Percentiles rank a stretch among this genome's conserved stretches.
phyloP scores from a whole-genome alignment of 2,797 vertebrate species.

The Smutsia temminckii region DNA sequence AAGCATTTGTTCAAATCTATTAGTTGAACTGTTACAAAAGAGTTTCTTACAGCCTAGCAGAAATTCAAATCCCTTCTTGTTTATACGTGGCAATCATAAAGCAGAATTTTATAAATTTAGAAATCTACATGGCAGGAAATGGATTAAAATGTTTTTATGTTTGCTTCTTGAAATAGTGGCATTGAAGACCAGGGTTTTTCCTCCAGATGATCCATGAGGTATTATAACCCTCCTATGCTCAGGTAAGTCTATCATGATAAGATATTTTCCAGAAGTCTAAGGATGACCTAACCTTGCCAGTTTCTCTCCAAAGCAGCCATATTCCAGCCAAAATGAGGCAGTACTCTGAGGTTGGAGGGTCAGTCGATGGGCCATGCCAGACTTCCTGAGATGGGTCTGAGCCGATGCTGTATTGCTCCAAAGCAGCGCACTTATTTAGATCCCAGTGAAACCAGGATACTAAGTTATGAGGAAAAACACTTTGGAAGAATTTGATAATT shows the following conservation, averaged over 20 bases:
- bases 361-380: too few relatives aligned
- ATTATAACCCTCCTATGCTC: conserved; percentile 54
- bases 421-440: neutral
- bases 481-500: neutral
- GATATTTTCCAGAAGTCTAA: conserved; percentile 74
- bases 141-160: conserved; percentile 52
- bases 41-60: conserved; percentile 8
- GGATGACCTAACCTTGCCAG: conserved; percentile 57
- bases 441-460: neutral
- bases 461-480: neutral
- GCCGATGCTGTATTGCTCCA: neutral
- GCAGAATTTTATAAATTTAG: conserved; percentile 38
- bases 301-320: conserved; percentile 65
- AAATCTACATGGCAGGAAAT: conserved; percentile 62
- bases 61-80: conserved; percentile 32
- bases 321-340: conserved; percentile 58
- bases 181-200: conserved; percentile 63
- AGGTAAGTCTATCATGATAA: conserved; percentile 73
- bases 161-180: conserved; percentile 70
- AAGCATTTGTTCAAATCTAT: neutral
- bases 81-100: conserved; percentile 24
- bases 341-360: neutral
- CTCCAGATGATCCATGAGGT: conserved; percentile 58
- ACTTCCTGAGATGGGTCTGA: neutral
- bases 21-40: conserved; percentile 40